Evolutionary conservation across 2,113 vertebrate species (phyloP).

Genomic region (Danionella cerebrum): DNA sequence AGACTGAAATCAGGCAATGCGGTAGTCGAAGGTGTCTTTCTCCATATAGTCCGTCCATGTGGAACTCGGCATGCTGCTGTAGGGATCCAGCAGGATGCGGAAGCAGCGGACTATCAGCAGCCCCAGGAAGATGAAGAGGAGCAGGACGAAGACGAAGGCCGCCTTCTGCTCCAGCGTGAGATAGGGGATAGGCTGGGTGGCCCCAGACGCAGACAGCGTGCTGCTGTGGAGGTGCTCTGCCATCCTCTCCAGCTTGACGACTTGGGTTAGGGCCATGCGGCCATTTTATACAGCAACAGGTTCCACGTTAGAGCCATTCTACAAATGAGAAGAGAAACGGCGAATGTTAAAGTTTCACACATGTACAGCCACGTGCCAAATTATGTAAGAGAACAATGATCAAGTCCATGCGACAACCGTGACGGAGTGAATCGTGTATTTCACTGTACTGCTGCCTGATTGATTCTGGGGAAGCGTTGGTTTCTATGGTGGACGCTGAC

Average conservation of each 20-base stretch:
- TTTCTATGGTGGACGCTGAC: conserved; percentile 17
- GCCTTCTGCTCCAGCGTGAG: conserved; percentile 75
- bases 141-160: conserved; percentile 72
- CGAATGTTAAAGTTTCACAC: too few relatives aligned
- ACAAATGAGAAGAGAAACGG: neutral
- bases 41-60: conserved; percentile 79
- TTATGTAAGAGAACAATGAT: too few relatives aligned
- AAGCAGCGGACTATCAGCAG: conserved; percentile 77
- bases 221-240: conserved; percentile 66
- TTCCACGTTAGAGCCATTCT: conserved; percentile 31
- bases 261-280: conserved; percentile 19
- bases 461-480: neutral
- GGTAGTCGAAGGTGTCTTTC: conserved; percentile 76
- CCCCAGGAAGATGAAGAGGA: conserved; percentile 77
- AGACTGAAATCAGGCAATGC: conserved; percentile 57
- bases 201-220: conserved; percentile 68
- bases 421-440: too few relatives aligned
- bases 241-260: conserved; percentile 53
- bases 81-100: conserved; percentile 76
- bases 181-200: conserved; percentile 61
- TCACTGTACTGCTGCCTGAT: neutral
- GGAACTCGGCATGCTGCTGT: conserved; percentile 77
- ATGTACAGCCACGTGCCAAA: neutral
- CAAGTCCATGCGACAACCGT: too few relatives aligned
- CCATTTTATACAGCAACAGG: conserved; percentile 30